Evolutionary conservation across 2,888 invertebrate species (phyloP).

Genomic region (Nipponacmea schrenckii): DNA sequence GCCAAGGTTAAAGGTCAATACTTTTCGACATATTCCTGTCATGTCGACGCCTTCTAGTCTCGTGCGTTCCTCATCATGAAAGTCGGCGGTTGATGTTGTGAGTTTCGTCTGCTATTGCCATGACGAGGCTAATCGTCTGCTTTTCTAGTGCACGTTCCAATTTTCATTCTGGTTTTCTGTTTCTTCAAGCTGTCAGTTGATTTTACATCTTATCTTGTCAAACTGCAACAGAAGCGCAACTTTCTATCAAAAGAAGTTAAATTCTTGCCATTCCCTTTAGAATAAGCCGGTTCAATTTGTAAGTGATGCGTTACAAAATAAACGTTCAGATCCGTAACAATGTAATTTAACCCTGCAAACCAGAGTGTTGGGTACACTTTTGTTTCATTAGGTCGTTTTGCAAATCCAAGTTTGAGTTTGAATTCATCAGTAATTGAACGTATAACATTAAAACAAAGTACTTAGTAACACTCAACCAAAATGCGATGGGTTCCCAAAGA

Average conservation of each 20-base stretch:
- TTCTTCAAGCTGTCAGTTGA: neutral
- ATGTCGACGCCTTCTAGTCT: constrained; percentile 5
- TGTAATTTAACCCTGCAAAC: too few species aligned
- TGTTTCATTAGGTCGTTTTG: too few species aligned
- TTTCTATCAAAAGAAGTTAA: neutral
- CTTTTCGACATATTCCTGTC: neutral
- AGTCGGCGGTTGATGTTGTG: neutral
- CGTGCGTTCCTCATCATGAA: neutral
- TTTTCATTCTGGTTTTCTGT: neutral
- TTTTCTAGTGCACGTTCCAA: neutral
- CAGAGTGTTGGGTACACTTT: too few species aligned
- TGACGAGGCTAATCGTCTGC: neutral
- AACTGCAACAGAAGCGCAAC: constrained; percentile 8
- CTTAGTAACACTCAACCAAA: too few species aligned
- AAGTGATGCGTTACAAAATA: constrained; percentile 9
- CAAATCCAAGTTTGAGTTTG: too few species aligned
- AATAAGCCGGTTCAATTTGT: neutral
- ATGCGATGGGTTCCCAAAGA: too few species aligned
- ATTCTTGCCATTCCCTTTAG: neutral
- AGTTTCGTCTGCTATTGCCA: neutral
- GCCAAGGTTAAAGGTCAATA: neutral
- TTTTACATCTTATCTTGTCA: constrained; percentile 7
- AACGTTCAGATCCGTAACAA: neutral
- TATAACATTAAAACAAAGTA: too few species aligned
- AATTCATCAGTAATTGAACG: too few species aligned